These are phyloP conservation scores for Aromia moschata DNA, from an alignment of 2,888 invertebrate species.

Conservation along the genomic window DNA sequence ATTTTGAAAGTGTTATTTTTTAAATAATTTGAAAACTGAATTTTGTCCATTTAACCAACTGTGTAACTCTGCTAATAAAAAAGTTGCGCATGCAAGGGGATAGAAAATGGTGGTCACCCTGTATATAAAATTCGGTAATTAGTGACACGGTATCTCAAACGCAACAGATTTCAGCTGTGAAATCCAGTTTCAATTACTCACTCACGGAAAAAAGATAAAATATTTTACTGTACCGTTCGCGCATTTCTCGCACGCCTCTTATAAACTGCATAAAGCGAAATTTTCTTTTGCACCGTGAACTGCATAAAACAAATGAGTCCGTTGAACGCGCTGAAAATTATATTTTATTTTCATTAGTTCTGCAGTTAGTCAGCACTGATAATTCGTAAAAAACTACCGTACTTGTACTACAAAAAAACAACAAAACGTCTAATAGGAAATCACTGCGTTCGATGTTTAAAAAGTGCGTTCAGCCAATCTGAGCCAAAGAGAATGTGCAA, in stretches of 20 bases:
- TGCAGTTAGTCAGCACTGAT: slow-evolving; percentile 3
- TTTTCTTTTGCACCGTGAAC: not conserved
- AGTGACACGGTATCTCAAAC: too few species aligned
- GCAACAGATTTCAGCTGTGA: too few species aligned
- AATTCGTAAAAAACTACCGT: not conserved
- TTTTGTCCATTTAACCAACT: too few species aligned
- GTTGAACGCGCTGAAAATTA: not conserved
- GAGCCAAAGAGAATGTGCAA: not conserved
- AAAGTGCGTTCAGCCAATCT: not conserved
- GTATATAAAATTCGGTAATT: too few species aligned
- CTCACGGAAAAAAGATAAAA: too few species aligned
- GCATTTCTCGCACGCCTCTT: not conserved
- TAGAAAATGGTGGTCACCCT: too few species aligned
- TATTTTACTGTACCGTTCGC: too few species aligned
- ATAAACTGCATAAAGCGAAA: not conserved
- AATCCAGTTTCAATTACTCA: too few species aligned
- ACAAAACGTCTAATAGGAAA: not conserved
- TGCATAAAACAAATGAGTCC: not conserved
- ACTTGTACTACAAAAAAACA: not conserved
- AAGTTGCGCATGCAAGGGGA: too few species aligned
- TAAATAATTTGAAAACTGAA: too few species aligned
- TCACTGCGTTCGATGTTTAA: not conserved
- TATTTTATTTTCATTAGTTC: slow-evolving; percentile 7
- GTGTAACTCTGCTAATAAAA: too few species aligned
- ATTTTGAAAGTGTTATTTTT: too few species aligned